These are phyloP conservation scores for Parapristionchus giblindavisi DNA, from an alignment of 2,888 invertebrate genomes.

Conservation along the genomic window DNA sequence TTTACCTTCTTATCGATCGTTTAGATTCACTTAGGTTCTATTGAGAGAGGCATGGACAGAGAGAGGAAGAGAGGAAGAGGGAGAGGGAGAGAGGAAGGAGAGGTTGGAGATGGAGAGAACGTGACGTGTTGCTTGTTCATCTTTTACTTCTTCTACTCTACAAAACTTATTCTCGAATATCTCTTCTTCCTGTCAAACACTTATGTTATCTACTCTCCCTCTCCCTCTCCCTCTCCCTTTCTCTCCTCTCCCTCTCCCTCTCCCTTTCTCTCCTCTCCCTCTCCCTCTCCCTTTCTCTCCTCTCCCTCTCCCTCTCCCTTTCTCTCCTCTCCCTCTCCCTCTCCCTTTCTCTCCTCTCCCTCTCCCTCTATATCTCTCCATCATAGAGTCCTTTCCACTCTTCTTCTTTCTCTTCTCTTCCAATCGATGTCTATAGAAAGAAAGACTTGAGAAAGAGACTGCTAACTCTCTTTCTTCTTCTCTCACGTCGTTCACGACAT, in stretches of 20 bases:
- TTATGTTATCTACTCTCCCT: not conserved
- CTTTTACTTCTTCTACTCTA: not conserved
- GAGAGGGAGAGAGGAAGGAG: slow-evolving; percentile 11
- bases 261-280: slow-evolving; percentile 5
- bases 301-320: slow-evolving; percentile 12
- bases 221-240: not conserved
- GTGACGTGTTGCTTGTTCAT: not conserved
- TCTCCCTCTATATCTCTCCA: slow-evolving; percentile 33
- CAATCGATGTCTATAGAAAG: too few species aligned
- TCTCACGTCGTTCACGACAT: slow-evolving; percentile 39
- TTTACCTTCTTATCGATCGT: not conserved
- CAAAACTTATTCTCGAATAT: not conserved
- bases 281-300: slow-evolving; percentile 36
- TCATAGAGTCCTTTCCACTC: not conserved
- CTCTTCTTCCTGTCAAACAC: not conserved
- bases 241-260: not conserved
- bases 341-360: slow-evolving; percentile 14
- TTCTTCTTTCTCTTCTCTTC: slow-evolving; percentile 14
- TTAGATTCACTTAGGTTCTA: too few species aligned
- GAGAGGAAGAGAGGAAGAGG: too few species aligned
- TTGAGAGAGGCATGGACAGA: too few species aligned
- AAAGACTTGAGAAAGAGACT: too few species aligned
- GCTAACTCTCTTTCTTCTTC: not conserved
- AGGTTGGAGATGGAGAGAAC: not conserved
- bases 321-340: slow-evolving; percentile 15